Conservation (phyloP, 53 echinoderm and acorn worm genomes). For the Pentamera pediparva region DNA sequence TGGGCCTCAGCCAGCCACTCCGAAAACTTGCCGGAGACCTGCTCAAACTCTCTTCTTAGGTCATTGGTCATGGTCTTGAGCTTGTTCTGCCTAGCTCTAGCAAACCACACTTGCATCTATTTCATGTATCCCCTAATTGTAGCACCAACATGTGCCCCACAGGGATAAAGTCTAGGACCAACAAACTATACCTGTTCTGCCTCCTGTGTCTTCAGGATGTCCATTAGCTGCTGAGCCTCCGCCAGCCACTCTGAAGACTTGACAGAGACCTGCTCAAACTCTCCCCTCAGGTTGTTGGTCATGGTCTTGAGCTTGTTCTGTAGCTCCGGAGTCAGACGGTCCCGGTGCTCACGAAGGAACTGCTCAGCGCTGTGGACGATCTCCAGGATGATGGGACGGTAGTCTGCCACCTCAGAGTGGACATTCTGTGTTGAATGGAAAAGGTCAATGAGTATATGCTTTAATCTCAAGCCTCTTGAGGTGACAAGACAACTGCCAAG, state of each 20-base stretch:
- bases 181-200: conserved; percentile 88
- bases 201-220: conserved; percentile 81
- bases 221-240: conserved; percentile 69
- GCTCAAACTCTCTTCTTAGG: conserved; percentile 73
- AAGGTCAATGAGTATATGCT: no score
- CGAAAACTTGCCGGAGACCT: conserved; percentile 71
- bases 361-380: conserved; percentile 89
- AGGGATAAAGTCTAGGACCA: no score
- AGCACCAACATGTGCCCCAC: no score
- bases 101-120: no score
- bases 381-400: conserved; percentile 85
- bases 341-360: conserved; percentile 93
- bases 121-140: no score
- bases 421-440: conserved; percentile 72
- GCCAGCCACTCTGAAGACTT: conserved; percentile 89
- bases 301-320: conserved; percentile 86
- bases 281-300: conserved; percentile 81
- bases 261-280: conserved; percentile 73
- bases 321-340: conserved; percentile 71
- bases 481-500: no score
- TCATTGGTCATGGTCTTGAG: conserved; percentile 85
- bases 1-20: conserved; percentile 90
- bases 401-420: conserved; percentile 73
- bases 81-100: conserved; percentile 90
- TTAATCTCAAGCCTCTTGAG: no score